Conservation (phyloP, 2,888 invertebrate genomes). For the Sialis fuliginosa region DNA sequence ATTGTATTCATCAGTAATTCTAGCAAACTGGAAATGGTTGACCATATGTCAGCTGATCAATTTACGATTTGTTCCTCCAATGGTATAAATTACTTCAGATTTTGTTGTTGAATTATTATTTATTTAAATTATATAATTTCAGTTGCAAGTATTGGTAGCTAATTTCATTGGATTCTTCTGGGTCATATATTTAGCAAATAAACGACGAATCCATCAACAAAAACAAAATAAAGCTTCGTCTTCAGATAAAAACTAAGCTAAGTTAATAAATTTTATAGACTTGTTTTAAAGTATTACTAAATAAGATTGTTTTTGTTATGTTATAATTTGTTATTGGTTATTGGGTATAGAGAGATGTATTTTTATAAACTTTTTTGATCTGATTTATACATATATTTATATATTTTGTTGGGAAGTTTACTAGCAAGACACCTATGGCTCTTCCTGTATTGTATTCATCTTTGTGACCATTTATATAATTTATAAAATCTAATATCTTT, state of each 20-base stretch:
- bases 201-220: constrained; percentile 34
- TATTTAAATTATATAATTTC: constrained; percentile 20
- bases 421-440: too few species aligned
- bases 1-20: constrained; percentile 45
- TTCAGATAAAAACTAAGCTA: neutral
- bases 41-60: constrained; percentile 59
- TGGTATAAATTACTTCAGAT: constrained; percentile 34
- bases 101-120: neutral
- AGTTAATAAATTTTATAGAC: too few species aligned
- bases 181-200: constrained; percentile 56
- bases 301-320: neutral
- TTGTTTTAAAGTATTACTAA: neutral
- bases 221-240: constrained; percentile 6
- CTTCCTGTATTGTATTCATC: too few species aligned
- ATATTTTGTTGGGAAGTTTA: too few species aligned
- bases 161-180: constrained; percentile 65
- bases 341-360: too few species aligned
- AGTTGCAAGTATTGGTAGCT: constrained; percentile 57
- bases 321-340: neutral
- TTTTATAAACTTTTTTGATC: too few species aligned
- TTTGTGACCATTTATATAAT: too few species aligned
- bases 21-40: constrained; percentile 61
- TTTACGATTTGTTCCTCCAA: constrained; percentile 55
- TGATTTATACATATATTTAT: too few species aligned
- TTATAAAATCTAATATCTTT: too few species aligned